Evolutionary conservation across 2,113 vertebrate genomes (phyloP).

Genomic region (Silurus meridionalis): DNA sequence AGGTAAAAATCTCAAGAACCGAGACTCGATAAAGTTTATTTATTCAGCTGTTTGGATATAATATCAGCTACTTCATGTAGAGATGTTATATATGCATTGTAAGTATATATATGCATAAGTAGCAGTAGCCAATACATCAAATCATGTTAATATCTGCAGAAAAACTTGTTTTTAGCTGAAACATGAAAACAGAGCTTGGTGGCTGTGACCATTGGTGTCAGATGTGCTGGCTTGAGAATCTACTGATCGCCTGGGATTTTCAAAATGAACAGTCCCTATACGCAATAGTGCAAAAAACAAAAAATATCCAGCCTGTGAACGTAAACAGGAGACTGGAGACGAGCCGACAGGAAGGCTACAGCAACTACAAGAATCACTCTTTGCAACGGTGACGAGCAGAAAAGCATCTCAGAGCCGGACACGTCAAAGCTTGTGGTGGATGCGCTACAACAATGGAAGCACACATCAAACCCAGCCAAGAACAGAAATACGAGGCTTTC

Average conservation of each 20-base stretch:
- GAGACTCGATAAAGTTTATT: not conserved
- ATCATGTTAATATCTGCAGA: not conserved
- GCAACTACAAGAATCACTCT: not conserved
- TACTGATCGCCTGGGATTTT: not conserved
- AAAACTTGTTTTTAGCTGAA: too few species aligned
- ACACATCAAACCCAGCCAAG: not conserved
- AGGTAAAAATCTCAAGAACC: not conserved
- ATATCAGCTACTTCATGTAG: not conserved
- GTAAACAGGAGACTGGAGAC: not conserved
- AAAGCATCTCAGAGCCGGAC: not conserved
- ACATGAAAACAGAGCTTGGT: not conserved
- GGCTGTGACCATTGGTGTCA: not conserved
- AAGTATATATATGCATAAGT: not conserved
- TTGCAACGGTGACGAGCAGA: not conserved
- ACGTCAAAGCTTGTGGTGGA: not conserved
- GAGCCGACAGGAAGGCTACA: not conserved
- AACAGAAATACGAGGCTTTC: not conserved
- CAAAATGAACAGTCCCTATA: not conserved
- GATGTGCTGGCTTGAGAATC: not conserved
- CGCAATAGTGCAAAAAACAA: not conserved
- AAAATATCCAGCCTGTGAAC: not conserved
- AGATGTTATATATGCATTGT: not conserved
- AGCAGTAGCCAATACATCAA: not conserved
- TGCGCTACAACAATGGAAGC: not conserved
- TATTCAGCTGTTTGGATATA: not conserved